Base-by-base conservation (phyloP, 2,113 vertebrate genomes). In the Alaudala cheleensis region DNA sequence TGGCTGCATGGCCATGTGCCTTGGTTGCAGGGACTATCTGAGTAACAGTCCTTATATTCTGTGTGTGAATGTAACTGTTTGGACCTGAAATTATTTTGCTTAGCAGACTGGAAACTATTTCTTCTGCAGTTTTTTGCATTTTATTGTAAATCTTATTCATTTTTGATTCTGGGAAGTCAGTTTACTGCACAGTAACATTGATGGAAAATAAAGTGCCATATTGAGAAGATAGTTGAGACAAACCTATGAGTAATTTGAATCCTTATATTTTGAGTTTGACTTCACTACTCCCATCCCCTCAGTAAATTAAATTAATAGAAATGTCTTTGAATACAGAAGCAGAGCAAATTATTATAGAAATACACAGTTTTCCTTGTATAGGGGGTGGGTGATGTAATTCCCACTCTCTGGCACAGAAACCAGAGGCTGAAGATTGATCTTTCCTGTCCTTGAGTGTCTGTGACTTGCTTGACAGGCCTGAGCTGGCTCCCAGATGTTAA, bases 401-500 rank as follows among this genome's bases (percentile, higher is more conserved):
- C 77, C 95, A 24, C 24, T 69, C 86, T 94, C 89, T 96, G 95
- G 85, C 94, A 82, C 92, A 70, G 56, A 66, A 97, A 88, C 90
- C 90, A 67, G 95, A 86, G 93, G 84, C 90, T 92, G 83, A 85
- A 97, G 97, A 97, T 95, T 96, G 97, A 96, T 97, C 95, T 94
- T 97, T 94, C 72, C 93, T 96, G 97, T 97, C 96, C 90, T 86
- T 92, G 96, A 89, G 87, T 97, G 98, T 97, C 96, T 98, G 62
- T 98, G 97, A 98, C 96, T 98, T 97, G 96, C 96, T 97, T 98
- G 98, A 98, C 98, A 98, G 97, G 95, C 91, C 88, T 93, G 96
- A 95, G 95, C 96, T 96, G 97, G 96, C 96, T 97, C 96, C 98
- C 98, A 98, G 97, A 98, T 98, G 98, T 97, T 97, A 93, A 95